Evolutionary conservation across 2,113 vertebrate species (phyloP), one percentile per base, ranked within the genome.

Genomic region (Symphodus melops): DNA sequence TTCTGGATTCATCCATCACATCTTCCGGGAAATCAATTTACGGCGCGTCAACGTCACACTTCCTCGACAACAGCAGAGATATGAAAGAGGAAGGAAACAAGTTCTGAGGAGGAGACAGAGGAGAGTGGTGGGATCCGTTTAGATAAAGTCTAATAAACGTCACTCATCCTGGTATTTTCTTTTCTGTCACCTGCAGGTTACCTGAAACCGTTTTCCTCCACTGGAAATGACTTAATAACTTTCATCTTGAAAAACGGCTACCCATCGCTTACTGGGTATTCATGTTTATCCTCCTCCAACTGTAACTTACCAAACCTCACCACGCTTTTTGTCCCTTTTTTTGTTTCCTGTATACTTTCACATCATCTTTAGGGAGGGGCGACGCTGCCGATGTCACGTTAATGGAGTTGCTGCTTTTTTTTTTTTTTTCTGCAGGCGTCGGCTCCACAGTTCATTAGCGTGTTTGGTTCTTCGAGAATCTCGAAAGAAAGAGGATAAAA

Each of bases 21-120:
- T 93, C 92, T 92, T 89, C 79, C 81, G 63, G 92, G 75, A 91
- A 94, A 94, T 94, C 92, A 91, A 92, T 94, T 96, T 94, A 90
- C 82, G 88, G 75, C 88, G 84, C 91, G 79, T 92, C 90, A 86
- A 91, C 84, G 82, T 92, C 80, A 67, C 71, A 20, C 69, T 25
- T 78, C 89, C 79, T 79, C 83, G 86, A 84, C 76, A 87, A 87
- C 77, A 70, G 70, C 60, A 19, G 68, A 69, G 87, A 88, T 87
- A 87, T 89, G 76, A 90, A 88, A 85, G 77, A 82, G 84, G 79
- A 62, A 67, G 84, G 59, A 73, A 69, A 55, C 77, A 86, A 73
- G 71, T 85, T 87, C 60, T 73, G 71, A 87, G 81, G 58, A 78
- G 41, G 88, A 68, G 83, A 90, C 65, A 55, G 75, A 80, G 20